Conservation (phyloP, 1,140 invertebrate species). For the Epicauta chinensis region DNA sequence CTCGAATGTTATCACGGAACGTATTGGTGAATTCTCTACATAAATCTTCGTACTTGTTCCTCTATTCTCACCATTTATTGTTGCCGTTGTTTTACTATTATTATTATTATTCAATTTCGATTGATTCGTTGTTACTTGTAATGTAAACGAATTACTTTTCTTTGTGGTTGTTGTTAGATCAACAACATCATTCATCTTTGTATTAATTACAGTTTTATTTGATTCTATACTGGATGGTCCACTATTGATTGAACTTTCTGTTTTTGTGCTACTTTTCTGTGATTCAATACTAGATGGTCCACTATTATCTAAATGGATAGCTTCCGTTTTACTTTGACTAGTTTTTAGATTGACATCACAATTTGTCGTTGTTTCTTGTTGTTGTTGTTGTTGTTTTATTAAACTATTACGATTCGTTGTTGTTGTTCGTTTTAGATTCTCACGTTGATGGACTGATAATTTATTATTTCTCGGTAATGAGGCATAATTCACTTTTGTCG, state of each 20-base stretch:
- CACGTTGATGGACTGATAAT: no score
- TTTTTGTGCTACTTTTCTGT: constrained; percentile 39
- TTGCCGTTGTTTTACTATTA: constrained; percentile 58
- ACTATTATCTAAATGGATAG: constrained; percentile 38
- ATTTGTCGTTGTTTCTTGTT: constrained; percentile 25
- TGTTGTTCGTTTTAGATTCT: background rate
- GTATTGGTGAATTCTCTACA: constrained; percentile 74
- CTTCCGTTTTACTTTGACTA: constrained; percentile 24
- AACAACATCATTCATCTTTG: constrained; percentile 1
- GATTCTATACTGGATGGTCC: constrained; percentile 62
- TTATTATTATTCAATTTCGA: constrained; percentile 47
- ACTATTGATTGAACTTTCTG: constrained; percentile 43
- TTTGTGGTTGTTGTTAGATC: constrained; percentile 35
- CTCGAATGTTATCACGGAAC: constrained; percentile 77
- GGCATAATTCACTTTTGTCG: no score
- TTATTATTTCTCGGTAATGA: no score
- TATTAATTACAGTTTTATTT: constrained; percentile 48
- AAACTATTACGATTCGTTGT: constrained; percentile 3
- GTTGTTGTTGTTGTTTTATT: no score
- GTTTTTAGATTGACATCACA: constrained; percentile 29
- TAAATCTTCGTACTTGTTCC: constrained; percentile 75
- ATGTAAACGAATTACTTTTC: constrained; percentile 63
- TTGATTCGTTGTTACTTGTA: constrained; percentile 67
- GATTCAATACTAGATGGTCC: constrained; percentile 43
- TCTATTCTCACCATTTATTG: constrained; percentile 67